phyloP scores from a whole-genome alignment of 2,113 vertebrate genomes.

The Echinops telfairi region DNA sequence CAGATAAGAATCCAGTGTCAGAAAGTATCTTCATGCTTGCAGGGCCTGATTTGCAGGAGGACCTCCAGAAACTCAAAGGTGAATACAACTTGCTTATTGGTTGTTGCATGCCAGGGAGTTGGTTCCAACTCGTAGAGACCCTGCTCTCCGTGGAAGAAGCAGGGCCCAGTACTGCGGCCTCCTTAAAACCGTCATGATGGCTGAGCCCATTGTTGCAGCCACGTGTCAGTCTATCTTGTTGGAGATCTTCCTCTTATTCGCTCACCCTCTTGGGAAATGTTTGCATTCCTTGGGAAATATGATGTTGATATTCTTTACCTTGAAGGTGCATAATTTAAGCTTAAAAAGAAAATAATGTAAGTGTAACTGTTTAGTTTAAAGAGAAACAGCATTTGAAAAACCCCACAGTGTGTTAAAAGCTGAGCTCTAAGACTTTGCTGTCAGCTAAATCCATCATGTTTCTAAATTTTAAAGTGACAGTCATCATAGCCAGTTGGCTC shows the following conservation, averaged over 20 bases:
- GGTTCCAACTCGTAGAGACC: no score
- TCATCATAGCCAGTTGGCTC: not conserved
- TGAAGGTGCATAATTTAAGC: not conserved
- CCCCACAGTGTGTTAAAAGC: not conserved
- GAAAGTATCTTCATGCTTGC: slow-evolving; percentile 94
- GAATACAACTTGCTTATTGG: not conserved
- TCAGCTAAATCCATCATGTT: not conserved
- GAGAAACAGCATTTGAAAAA: not conserved
- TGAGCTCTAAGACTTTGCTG: not conserved
- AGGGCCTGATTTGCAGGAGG: slow-evolving; percentile 94
- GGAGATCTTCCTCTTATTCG: no score
- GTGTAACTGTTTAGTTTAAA: not conserved
- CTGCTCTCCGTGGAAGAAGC: no score
- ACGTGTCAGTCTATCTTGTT: no score
- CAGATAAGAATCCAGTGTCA: slow-evolving; percentile 96
- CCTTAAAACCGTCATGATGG: no score
- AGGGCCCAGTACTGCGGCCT: no score
- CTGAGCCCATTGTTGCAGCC: no score
- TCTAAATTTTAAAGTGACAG: not conserved
- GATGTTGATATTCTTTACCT: not conserved
- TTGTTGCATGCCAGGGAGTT: no score
- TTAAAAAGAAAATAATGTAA: not conserved
- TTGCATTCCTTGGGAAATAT: not conserved
- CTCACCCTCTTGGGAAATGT: no score
- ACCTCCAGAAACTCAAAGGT: slow-evolving; percentile 98